phyloP scores from a whole-genome alignment of 2,113 vertebrate genomes.

The Chiloscyllium plagiosum region DNA sequence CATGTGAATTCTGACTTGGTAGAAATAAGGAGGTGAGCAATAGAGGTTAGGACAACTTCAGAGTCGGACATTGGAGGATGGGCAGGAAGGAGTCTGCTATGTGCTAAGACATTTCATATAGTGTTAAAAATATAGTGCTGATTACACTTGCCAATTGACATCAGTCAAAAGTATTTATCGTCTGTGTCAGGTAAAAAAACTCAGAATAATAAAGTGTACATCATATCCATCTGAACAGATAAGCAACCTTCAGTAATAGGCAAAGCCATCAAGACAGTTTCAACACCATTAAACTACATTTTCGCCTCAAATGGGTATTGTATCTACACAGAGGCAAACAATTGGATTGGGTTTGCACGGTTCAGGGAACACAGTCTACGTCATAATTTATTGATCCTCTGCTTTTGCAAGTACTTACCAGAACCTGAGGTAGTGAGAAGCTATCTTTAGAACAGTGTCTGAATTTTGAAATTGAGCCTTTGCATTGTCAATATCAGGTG shows the following conservation, averaged over 20 bases:
- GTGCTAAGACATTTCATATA: not conserved
- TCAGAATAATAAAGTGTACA: not conserved
- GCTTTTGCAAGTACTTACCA: not conserved
- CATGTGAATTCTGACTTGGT: not conserved
- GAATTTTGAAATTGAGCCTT: not conserved
- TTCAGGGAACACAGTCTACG: not conserved
- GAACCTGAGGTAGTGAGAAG: not conserved
- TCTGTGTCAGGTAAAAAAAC: not conserved
- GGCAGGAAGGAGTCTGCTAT: not conserved
- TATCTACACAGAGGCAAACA: not conserved
- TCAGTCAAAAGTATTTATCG: not conserved
- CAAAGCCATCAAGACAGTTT: not conserved
- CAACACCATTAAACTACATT: not conserved
- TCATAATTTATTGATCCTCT: constrained; percentile 1
- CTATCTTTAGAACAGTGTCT: not conserved
- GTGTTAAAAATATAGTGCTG: not conserved
- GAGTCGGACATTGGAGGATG: not conserved
- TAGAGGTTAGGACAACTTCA: not conserved
- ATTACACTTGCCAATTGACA: not conserved
- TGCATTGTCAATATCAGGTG: no score
- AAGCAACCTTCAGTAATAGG: not conserved
- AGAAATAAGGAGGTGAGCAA: not conserved
- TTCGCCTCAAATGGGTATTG: not conserved
- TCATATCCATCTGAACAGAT: not conserved
- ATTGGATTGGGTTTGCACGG: not conserved